phyloP scores from a whole-genome alignment of 2,797 vertebrate species.

The Dallia pectoralis region DNA sequence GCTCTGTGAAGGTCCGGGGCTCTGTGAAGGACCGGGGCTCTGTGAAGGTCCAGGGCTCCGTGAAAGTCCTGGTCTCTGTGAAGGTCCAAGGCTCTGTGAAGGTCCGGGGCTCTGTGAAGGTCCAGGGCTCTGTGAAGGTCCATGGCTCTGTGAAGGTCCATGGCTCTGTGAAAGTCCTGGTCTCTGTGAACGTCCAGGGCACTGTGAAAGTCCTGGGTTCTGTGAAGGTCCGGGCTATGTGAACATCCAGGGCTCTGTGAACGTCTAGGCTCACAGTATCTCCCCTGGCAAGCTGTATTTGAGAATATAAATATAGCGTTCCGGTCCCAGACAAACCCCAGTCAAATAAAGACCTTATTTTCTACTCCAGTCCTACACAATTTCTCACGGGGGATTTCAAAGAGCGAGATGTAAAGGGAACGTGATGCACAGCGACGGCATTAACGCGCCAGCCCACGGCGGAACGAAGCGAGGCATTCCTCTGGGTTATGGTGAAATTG shows the following conservation, averaged over 20 bases:
- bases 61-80: too few species aligned
- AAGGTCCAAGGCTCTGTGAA: background rate
- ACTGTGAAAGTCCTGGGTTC: too few species aligned
- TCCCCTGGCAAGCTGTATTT: constrained; percentile 12
- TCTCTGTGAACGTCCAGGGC: background rate
- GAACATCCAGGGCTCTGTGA: background rate
- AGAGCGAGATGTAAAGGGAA: background rate
- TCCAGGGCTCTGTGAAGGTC: background rate
- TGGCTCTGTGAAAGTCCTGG: too few species aligned
- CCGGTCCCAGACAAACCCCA: background rate
- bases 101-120: too few species aligned
- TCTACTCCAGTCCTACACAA: constrained; percentile 1
- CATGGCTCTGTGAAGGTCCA: too few species aligned
- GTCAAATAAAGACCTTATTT: background rate
- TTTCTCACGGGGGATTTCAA: constrained; percentile 16
- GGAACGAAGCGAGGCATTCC: constrained; percentile 6
- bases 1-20: background rate
- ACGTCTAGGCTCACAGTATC: background rate
- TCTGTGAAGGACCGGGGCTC: too few species aligned
- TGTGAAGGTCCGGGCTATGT: background rate
- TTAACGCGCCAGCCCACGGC: constrained; percentile 6
- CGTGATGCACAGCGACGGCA: constrained; percentile 7
- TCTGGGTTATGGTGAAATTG: constrained; percentile 16
- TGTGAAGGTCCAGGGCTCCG: background rate
- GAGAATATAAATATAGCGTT: constrained; percentile 3